A percentile compares a stretch with the other conserved stretches of the same genome.
Evolutionary conservation across 2,888 invertebrate genomes (phyloP).

Genomic region (Limulus polyphemus): DNA sequence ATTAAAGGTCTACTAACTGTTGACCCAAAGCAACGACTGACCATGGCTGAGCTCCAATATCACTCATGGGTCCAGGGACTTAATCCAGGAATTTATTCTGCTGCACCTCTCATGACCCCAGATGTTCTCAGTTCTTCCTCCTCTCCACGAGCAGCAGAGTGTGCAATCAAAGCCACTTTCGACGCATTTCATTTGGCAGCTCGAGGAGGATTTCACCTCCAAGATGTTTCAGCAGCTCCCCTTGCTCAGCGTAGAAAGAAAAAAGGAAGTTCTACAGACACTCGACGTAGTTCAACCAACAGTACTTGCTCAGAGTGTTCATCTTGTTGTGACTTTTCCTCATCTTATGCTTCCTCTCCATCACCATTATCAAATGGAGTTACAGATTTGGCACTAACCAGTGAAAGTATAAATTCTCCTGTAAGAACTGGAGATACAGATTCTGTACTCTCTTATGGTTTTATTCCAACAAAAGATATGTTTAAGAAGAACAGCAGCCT

Average conservation of each 20-base stretch:
- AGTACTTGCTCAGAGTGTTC: constrained; percentile 28
- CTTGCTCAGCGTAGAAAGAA: constrained; percentile 54
- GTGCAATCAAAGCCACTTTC: constrained; percentile 49
- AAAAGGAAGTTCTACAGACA: constrained; percentile 43
- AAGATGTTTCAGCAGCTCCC: constrained; percentile 57
- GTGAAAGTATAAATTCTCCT: too few species aligned
- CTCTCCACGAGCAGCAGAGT: constrained; percentile 41
- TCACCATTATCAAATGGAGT: too few species aligned
- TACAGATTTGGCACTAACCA: too few species aligned
- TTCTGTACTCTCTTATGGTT: too few species aligned
- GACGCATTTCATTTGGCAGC: constrained; percentile 55
- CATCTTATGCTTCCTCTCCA: too few species aligned
- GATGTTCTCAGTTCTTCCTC: constrained; percentile 43
- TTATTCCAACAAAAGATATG: too few species aligned
- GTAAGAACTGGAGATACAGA: too few species aligned
- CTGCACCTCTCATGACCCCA: constrained; percentile 50
- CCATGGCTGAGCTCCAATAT: constrained; percentile 51
- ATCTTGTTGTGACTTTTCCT: constrained; percentile 6
- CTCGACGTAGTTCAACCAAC: constrained; percentile 38
- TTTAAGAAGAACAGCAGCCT: too few species aligned
- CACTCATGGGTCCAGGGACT: constrained; percentile 52
- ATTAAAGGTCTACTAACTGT: constrained; percentile 61
- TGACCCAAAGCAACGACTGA: constrained; percentile 57
- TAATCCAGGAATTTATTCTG: constrained; percentile 35
- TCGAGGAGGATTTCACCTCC: constrained; percentile 55